Evolutionary conservation across 2,797 vertebrate genomes (phyloP).

Genomic region (Alectoris magna): DNA sequence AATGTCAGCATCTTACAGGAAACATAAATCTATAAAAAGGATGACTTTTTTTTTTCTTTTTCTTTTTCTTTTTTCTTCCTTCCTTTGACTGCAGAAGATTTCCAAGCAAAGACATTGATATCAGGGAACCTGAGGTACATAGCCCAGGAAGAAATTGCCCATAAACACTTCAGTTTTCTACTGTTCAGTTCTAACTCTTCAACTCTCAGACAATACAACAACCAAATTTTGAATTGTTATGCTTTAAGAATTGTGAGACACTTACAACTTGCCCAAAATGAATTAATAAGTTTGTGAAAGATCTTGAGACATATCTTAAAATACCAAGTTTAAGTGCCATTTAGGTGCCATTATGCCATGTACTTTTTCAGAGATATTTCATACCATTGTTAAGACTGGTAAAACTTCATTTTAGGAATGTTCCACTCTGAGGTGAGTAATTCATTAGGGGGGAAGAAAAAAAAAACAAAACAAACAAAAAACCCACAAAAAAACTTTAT

Average conservation of each 20-base stretch:
- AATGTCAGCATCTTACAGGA: neutral
- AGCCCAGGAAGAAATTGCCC: neutral
- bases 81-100: neutral
- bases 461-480: neutral
- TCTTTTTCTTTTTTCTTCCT: neutral
- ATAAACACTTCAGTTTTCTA: neutral
- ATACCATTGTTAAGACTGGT: neutral
- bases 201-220: rapidly evolving
- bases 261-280: neutral
- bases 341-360: neutral
- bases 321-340: neutral
- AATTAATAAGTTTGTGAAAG: neutral
- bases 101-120: neutral
- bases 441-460: neutral
- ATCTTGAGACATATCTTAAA: neutral
- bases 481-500: too few species aligned
- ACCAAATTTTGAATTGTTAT: neutral
- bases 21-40: neutral
- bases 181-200: neutral
- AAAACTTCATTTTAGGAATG: neutral
- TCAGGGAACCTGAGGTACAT: neutral
- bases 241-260: neutral
- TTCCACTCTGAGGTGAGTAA: rapidly evolving
- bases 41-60: neutral
- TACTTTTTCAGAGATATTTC: neutral